Base-by-base conservation (phyloP, 2,113 vertebrate genomes). In the Pampusana beccarii region DNA sequence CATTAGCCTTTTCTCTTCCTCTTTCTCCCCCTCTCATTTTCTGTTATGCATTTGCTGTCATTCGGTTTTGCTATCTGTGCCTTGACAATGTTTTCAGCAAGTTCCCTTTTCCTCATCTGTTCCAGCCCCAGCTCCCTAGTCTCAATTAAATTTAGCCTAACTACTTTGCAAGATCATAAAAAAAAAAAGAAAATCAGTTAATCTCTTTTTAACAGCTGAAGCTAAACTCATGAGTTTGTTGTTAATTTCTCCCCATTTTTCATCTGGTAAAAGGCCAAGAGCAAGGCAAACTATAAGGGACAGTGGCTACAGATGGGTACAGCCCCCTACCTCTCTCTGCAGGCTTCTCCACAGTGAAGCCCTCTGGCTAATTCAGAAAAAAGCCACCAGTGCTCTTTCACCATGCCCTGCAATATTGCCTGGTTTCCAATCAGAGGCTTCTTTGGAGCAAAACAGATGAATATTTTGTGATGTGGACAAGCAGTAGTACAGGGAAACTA, bases 11-110 rank as follows among this genome's bases (percentile, higher is more conserved):
- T 87, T 91, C 88, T 89, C 61, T 95, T 95, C 90, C 79, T 82
- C 88, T 65, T 91, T 81, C 60, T 77, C 44, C 42, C 29, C 19
- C 17, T 73, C 93, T 89, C 73, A 92, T 92, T 91, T 92, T 96
- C 73, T 94, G 69, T 84, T 91, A 86, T 31, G 61, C 57, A 72
- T 81, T 85, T 93, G 38, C 50, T 91, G 86, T 62, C 51, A 58
- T 33, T 89, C 10, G 0, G n/a, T 95, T 93, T 96, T 84, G 77
- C 64, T 94, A 66, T 88, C 61, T 69, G 34, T 81, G 58, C 66
- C 78, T 46, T 86, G 84, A 87, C 73, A 91, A 51, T 57, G 91
- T 90, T 94, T 94, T 86, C 86, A 93, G 64, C 73, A 87, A 97
- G 88, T 95, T 97, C 91, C 65, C 54, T 92, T 80, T 88, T 92